phyloP scores from a whole-genome alignment of 2,797 vertebrate species.

The Cyclopterus lumpus region DNA sequence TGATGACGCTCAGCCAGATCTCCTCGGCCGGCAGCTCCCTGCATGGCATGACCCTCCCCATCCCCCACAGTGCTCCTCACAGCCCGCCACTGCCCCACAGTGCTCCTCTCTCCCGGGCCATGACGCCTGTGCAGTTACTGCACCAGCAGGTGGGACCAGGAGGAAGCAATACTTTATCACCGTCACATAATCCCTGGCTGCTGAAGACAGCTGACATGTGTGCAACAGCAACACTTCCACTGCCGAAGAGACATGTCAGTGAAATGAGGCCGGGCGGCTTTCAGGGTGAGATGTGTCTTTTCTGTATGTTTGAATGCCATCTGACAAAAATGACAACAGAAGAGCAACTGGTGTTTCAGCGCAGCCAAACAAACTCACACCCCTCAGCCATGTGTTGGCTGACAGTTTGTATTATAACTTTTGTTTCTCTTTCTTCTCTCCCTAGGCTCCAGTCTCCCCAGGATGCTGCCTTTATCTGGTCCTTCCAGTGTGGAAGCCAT shows the following conservation, averaged over 20 bases:
- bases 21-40: constrained; percentile 64
- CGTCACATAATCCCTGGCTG: constrained; percentile 74
- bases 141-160: constrained; percentile 75
- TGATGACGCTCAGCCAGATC: constrained; percentile 78
- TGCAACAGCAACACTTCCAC: constrained; percentile 85
- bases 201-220: constrained; percentile 80
- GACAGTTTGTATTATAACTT: not conserved
- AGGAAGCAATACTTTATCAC: constrained; percentile 59
- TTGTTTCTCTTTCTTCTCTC: not conserved
- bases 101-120: constrained; percentile 83
- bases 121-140: constrained; percentile 82
- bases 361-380: not conserved
- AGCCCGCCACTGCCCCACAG: constrained; percentile 86
- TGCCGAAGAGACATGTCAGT: constrained; percentile 84
- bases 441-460: constrained; percentile 83
- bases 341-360: too few species aligned
- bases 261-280: constrained; percentile 83
- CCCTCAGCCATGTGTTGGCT: not conserved
- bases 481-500: constrained; percentile 82
- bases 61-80: constrained; percentile 80
- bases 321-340: too few species aligned
- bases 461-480: constrained; percentile 81
- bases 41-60: constrained; percentile 79
- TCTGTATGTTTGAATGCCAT: not conserved
- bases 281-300: constrained; percentile 70